phyloP scores from a whole-genome alignment of 30 jellyfish, hydroid and myxozoan genomes.

The Aurelia aurita region DNA sequence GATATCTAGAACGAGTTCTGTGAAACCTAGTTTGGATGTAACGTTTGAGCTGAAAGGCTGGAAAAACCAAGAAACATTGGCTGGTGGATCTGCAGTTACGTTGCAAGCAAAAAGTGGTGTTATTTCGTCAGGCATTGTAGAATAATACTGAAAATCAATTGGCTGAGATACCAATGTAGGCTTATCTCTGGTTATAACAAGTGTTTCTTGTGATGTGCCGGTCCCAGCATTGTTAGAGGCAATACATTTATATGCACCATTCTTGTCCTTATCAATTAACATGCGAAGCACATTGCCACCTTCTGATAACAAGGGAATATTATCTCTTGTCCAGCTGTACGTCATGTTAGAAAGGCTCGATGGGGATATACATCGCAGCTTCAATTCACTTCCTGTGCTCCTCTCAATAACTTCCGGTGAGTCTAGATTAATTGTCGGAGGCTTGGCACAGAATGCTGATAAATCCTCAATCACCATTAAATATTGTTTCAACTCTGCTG shows the following conservation, averaged over 20 bases:
- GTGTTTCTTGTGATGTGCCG: constrained; percentile 36
- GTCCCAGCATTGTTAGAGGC: constrained; percentile 47
- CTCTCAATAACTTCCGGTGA: constrained; percentile 4
- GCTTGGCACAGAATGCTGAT: constrained; percentile 43
- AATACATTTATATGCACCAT: constrained; percentile 62
- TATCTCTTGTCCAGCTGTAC: constrained; percentile 53
- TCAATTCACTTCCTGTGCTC: constrained; percentile 3
- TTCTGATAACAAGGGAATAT: constrained; percentile 33
- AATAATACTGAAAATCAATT: constrained; percentile 21
- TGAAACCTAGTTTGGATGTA: background rate
- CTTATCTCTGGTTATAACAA: constrained; percentile 17
- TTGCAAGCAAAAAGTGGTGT: constrained; percentile 57
- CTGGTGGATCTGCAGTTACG: constrained; percentile 71
- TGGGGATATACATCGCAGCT: constrained; percentile 28
- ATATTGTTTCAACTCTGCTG: background rate
- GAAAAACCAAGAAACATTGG: constrained; percentile 60
- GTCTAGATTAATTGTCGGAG: constrained; percentile 40
- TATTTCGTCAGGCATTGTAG: constrained; percentile 34
- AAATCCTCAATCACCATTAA: background rate
- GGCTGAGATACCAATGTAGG: constrained; percentile 59
- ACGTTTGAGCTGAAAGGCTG: constrained; percentile 24
- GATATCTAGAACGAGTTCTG: constrained; percentile 34
- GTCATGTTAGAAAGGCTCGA: constrained; percentile 17
- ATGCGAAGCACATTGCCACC: constrained; percentile 11
- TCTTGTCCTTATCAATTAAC: constrained; percentile 10